Evolutionary conservation across 2,888 invertebrate genomes (phyloP).

Genomic region (Cistogaster globosa): DNA sequence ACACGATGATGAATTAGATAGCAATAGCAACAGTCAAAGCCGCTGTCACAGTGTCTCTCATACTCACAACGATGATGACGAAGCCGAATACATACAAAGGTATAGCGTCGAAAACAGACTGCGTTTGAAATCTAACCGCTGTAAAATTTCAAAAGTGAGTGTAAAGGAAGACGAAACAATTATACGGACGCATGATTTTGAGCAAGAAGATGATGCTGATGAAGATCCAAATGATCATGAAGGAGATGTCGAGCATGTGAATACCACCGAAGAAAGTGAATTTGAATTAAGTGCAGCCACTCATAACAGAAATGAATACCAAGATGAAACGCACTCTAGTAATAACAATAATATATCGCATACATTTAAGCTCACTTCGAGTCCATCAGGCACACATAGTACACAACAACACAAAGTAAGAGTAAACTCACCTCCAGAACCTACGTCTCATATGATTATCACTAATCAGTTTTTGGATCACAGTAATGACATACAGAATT

Average conservation of each 20-base stretch:
- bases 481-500: slow-evolving; percentile 24
- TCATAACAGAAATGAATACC: slow-evolving; percentile 15
- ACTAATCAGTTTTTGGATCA: slow-evolving; percentile 7
- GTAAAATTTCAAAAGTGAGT: slow-evolving; percentile 16
- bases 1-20: slow-evolving; percentile 55
- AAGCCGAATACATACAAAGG: slow-evolving; percentile 27
- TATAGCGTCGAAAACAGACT: slow-evolving; percentile 11
- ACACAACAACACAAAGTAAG: not conserved
- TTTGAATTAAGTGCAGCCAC: not conserved
- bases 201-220: slow-evolving; percentile 28
- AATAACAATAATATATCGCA: not conserved
- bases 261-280: slow-evolving; percentile 2
- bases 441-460: not conserved
- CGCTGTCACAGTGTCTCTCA: slow-evolving; percentile 26
- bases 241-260: not conserved
- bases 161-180: slow-evolving; percentile 15
- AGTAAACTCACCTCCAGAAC: not conserved
- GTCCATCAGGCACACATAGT: not conserved
- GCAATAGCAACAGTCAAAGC: slow-evolving; percentile 44
- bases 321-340: slow-evolving; percentile 15
- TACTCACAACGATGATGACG: slow-evolving; percentile 40
- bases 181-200: slow-evolving; percentile 9
- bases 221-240: slow-evolving; percentile 33
- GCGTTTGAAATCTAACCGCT: slow-evolving; percentile 12
- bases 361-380: not conserved